A percentile compares a stretch with the other conserved stretches of the same genome.
Conservation (phyloP, 2,113 vertebrate genomes). For the Tapirus terrestris region DNA sequence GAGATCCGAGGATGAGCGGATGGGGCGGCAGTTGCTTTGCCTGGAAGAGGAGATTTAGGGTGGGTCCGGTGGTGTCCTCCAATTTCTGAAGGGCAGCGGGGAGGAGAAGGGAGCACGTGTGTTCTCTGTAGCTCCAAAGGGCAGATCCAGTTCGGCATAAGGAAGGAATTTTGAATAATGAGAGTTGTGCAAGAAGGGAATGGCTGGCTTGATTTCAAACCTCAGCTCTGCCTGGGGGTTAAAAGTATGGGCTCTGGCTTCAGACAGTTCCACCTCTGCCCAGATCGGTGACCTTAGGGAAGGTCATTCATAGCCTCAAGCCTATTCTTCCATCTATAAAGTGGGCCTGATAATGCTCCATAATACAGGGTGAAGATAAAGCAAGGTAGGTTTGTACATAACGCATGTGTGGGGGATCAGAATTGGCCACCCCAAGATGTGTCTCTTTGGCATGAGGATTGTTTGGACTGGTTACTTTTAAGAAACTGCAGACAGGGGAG, state of each 20-base stretch:
- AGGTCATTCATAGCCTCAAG: rapidly evolving
- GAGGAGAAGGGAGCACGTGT: background rate
- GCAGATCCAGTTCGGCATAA: background rate
- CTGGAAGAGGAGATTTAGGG: background rate
- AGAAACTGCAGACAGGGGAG: too few relatives aligned
- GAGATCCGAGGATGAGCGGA: background rate
- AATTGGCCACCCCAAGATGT: too few relatives aligned
- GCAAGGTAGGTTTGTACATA: background rate
- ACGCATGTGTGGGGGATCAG: too few relatives aligned
- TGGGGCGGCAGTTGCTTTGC: background rate
- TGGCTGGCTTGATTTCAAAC: background rate
- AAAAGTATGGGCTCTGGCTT: rapidly evolving
- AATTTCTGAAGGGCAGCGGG: background rate
- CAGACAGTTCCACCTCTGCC: background rate
- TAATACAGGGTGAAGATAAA: background rate
- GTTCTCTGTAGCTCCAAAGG: background rate
- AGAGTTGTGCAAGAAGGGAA: background rate
- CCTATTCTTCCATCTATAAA: background rate
- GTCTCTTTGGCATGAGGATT: too few relatives aligned
- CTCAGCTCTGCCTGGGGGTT: background rate
- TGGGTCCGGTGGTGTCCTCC: background rate
- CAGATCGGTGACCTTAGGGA: background rate
- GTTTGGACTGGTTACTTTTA: too few relatives aligned
- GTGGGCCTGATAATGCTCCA: background rate
- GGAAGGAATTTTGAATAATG: background rate